Percentiles rank a stretch among this genome's conserved stretches.
Evolutionary conservation across 2,797 vertebrate species (phyloP).

Genomic region (Esox masquinongy): DNA sequence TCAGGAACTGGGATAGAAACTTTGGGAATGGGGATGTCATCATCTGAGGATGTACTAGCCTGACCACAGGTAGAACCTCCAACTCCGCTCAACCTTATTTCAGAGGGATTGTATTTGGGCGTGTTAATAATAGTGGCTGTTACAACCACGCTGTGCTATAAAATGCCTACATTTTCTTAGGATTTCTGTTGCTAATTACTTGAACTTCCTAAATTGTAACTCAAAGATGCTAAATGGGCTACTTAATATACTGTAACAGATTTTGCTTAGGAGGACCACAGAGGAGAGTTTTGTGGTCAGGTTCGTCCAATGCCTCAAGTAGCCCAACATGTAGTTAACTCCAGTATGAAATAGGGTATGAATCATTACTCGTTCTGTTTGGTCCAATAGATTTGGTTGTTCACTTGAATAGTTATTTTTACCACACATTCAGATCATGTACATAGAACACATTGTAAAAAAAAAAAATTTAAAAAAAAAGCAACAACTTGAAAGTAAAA

Average conservation of each 20-base stretch:
- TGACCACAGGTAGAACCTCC: constrained; percentile 4
- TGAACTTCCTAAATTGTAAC: background rate
- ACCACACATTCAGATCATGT: background rate
- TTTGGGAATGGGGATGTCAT: constrained; percentile 34
- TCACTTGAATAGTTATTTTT: constrained; percentile 13
- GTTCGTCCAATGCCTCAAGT: constrained; percentile 54
- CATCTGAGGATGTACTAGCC: constrained; percentile 23
- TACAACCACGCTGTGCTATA: background rate
- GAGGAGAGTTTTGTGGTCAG: constrained; percentile 11
- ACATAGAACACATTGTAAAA: background rate
- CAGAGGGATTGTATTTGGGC: background rate
- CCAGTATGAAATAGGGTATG: constrained; percentile 73
- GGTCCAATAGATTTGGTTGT: constrained; percentile 16
- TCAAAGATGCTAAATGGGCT: background rate
- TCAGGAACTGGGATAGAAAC: constrained; percentile 39
- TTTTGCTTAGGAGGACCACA: background rate
- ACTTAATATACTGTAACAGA: background rate
- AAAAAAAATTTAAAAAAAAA: background rate
- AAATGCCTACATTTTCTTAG: background rate
- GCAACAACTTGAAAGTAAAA: constrained; percentile 9
- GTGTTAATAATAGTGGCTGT: background rate
- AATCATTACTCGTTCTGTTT: constrained; percentile 70
- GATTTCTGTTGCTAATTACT: background rate
- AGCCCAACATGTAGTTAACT: constrained; percentile 64
- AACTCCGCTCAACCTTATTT: background rate